These are phyloP conservation scores for Strix uralensis DNA, from an alignment of 2,113 vertebrate species.

Conservation along the genomic window DNA sequence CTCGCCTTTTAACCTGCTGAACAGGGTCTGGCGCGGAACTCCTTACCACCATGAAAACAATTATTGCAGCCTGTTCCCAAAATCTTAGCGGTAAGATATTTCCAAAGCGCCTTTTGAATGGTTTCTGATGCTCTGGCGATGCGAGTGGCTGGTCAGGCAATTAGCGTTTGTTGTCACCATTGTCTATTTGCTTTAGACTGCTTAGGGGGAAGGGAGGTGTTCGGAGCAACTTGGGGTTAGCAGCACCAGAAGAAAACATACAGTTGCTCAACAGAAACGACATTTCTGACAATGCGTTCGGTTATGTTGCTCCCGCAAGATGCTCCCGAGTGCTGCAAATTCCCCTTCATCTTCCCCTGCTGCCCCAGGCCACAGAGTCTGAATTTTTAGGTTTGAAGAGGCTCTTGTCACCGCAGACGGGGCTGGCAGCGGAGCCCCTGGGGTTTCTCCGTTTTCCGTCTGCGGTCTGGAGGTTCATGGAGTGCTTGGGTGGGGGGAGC, in stretches of 20 bases:
- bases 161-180: neutral
- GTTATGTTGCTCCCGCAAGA: neutral
- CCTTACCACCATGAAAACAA: conserved; percentile 58
- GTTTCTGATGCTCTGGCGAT: neutral
- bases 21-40: neutral
- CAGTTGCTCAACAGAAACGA: neutral
- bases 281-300: neutral
- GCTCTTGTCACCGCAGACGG: rapidly evolving
- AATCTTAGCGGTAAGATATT: conserved; percentile 48
- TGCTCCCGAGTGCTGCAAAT: neutral
- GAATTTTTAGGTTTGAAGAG: neutral
- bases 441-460: neutral
- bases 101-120: neutral
- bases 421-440: rapidly evolving
- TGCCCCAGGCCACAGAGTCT: rapidly evolving
- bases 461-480: neutral
- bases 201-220: neutral
- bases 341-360: neutral
- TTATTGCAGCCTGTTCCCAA: conserved; percentile 65
- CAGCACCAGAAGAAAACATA: neutral
- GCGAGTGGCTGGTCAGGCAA: neutral
- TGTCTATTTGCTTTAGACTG: neutral
- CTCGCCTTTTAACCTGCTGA: neutral
- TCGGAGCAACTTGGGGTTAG: neutral
- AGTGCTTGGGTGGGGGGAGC: neutral